Evolutionary conservation across 2,797 vertebrate species (phyloP).

Genomic region (Schizopygopsis malacanthus): DNA sequence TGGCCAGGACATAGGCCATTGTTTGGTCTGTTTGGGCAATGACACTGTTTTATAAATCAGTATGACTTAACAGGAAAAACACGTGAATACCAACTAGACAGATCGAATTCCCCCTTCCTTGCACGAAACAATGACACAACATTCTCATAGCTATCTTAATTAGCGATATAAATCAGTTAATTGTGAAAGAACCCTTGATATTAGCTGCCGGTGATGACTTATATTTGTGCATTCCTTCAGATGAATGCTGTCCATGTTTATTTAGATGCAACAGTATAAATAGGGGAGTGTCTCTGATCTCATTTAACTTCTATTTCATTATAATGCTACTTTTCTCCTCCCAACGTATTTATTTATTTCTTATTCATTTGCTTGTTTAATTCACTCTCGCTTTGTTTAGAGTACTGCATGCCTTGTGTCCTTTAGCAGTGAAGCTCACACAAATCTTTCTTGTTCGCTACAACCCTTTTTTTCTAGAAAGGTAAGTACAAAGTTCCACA

Average conservation of each 20-base stretch:
- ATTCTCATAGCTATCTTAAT: slow-evolving; percentile 32
- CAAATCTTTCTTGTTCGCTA: background rate
- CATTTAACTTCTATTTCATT: slow-evolving; percentile 9
- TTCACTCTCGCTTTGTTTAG: background rate
- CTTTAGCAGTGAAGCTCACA: slow-evolving; percentile 10
- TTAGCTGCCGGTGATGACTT: slow-evolving; percentile 35
- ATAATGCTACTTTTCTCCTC: slow-evolving; percentile 3
- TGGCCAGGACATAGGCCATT: slow-evolving; percentile 48
- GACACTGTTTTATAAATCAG: slow-evolving; percentile 41
- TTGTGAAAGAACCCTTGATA: slow-evolving; percentile 28
- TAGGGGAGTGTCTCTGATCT: background rate
- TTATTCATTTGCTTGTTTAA: background rate
- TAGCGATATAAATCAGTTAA: slow-evolving; percentile 27
- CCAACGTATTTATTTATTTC: background rate
- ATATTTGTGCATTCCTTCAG: background rate
- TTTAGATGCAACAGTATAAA: background rate
- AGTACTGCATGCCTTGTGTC: background rate
- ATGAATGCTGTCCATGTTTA: background rate
- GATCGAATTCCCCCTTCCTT: slow-evolving; percentile 32
- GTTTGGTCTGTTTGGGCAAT: slow-evolving; percentile 19
- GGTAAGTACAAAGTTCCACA: background rate
- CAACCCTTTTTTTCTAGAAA: background rate
- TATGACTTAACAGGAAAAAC: slow-evolving; percentile 29
- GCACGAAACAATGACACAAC: background rate
- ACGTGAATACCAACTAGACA: slow-evolving; percentile 33